phyloP scores from a whole-genome alignment of 2,888 invertebrate species.

The Entomobrya multifasciata region DNA sequence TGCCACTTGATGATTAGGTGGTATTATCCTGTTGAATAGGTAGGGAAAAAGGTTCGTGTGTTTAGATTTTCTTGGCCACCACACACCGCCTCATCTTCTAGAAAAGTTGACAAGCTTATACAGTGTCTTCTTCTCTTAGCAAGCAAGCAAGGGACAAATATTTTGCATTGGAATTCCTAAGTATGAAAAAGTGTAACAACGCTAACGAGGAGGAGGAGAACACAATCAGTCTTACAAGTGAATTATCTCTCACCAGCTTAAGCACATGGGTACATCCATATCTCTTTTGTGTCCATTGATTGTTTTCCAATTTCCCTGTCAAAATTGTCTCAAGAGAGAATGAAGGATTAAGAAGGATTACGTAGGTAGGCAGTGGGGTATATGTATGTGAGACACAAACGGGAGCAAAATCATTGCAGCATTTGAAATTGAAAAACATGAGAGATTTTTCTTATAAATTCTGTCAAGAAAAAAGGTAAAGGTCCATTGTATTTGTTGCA shows the following conservation, averaged over 20 bases:
- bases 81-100: slow-evolving; percentile 26
- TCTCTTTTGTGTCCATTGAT: slow-evolving; percentile 47
- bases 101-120: slow-evolving; percentile 50
- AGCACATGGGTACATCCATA: neutral
- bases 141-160: neutral
- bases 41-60: slow-evolving; percentile 28
- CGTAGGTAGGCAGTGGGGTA: slow-evolving; percentile 6
- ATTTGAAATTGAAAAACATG: neutral
- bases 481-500: slow-evolving; percentile 25
- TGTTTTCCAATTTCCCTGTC: slow-evolving; percentile 67
- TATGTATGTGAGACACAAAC: neutral
- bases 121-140: neutral
- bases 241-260: slow-evolving; percentile 50
- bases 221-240: slow-evolving; percentile 47
- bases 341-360: slow-evolving; percentile 71
- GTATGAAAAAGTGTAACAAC: slow-evolving; percentile 22
- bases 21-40: slow-evolving; percentile 19
- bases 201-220: slow-evolving; percentile 37
- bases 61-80: neutral
- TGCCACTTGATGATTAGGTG: slow-evolving; percentile 42
- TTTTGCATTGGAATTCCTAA: neutral
- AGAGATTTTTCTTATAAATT: slow-evolving; percentile 36
- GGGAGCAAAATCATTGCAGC: neutral
- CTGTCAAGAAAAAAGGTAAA: slow-evolving; percentile 33
- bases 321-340: slow-evolving; percentile 52